These are phyloP conservation scores for Rhizoglyphus robini DNA, from an alignment of 1,140 invertebrate genomes.

Conservation along the genomic window DNA sequence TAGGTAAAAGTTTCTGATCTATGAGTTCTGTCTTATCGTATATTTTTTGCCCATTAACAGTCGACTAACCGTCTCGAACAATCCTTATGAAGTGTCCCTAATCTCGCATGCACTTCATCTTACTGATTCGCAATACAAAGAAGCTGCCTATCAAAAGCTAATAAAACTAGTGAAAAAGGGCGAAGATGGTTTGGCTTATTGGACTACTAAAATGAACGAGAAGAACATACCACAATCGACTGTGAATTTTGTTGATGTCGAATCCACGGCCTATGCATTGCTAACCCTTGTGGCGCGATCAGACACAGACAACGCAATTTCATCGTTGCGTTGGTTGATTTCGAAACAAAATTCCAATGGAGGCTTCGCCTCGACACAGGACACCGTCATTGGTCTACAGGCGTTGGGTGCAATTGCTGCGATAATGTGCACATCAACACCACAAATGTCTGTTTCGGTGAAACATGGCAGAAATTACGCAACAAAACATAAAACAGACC, in stretches of 20 bases:
- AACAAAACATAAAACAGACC: constrained; percentile 43
- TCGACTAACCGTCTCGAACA: constrained; percentile 52
- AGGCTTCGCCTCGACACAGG: no score
- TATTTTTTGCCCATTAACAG: no score
- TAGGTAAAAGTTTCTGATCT: no score
- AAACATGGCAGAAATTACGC: constrained; percentile 38
- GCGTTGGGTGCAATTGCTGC: constrained; percentile 50
- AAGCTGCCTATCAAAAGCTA: constrained; percentile 48
- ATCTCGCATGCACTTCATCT: constrained; percentile 60
- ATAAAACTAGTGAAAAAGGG: constrained; percentile 49
- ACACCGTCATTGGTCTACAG: no score
- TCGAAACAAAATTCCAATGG: no score
- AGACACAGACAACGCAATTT: constrained; percentile 51
- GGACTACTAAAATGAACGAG: constrained; percentile 8
- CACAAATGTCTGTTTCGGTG: constrained; percentile 36
- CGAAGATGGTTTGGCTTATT: constrained; percentile 13
- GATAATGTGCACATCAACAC: constrained; percentile 31
- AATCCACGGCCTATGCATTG: no score
- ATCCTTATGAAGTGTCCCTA: constrained; percentile 61
- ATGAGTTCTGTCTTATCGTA: no score
- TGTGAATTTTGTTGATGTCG: constrained; percentile 80
- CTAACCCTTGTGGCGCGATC: constrained; percentile 33
- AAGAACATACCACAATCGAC: constrained; percentile 38
- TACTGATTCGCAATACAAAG: constrained; percentile 51
- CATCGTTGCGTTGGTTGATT: no score